Base-by-base conservation (phyloP, 2,888 invertebrate species). In the Aromia moschata region DNA sequence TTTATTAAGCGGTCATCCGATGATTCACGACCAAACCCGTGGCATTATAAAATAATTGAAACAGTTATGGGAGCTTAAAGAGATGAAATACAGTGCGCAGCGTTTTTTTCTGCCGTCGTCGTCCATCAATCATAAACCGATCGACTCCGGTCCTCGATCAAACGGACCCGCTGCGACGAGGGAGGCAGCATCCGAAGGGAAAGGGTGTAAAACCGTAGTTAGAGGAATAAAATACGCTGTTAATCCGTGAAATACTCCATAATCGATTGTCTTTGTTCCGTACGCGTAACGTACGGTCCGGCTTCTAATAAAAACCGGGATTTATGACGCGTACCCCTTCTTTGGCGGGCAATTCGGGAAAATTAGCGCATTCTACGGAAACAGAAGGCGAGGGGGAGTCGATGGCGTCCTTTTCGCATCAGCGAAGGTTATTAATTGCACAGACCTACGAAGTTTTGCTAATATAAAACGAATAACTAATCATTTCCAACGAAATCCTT, bases 231-330 rank as follows among this genome's bases (percentile, higher is more conserved):
- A 67, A 63, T 58, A 63, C 56, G 55, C 62, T 61, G 70, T 62
- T 71, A 74, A 73, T 71, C 72, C 71, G 67, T 70, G 68, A 73
- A 74, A 74, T 74, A 57, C 62, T 55, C 67, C 55, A 60, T 67
- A 71, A 70, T 71, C 70, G 70, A 70, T 70, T 67, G 62, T 64
- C 57, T 44, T 36, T 55, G 64, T 58, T 62, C 60, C 67, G 63
- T 64, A 62, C 65, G 67, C 65, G 67, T 52, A 62, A 58, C 47
- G 55, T 59, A 56, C 56, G 64, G 59, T 58, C 57, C 49, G 46
- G 41, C 30, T 9, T 12, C 30, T 45, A 31, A 56, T 56, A 51
- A 56, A 56, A 56, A 56, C 40, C 33, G 12, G 40, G 51, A 51
- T 40, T 51, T 38, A 51, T 37, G 2, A 15, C 30, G 15, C 17